Base-by-base conservation (phyloP, 2,113 vertebrate species). In the Brachypodius melanocephalos region DNA sequence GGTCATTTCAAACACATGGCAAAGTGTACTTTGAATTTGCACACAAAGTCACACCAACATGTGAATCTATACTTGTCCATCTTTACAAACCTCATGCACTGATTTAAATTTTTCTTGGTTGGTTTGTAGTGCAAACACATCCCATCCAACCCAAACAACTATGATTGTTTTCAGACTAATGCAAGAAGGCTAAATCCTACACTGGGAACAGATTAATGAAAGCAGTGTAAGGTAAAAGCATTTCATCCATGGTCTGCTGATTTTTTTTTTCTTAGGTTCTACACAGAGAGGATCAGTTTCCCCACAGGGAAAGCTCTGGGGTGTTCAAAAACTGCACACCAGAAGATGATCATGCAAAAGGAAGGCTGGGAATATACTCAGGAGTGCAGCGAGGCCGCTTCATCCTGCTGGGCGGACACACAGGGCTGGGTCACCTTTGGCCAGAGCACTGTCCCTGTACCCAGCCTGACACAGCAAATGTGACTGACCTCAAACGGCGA, bases 331-430 rank as follows among this genome's bases (percentile, higher is more conserved):
- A 20, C 0, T 43, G 59, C 24, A 6, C 15, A 3, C 0, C 10
- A 9, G n/a, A n/a, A 54, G 20, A 42, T 2, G 13, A 10, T 5
- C 14, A 1, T 5, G 22, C 29, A 9, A 28, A 71, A 48, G n/a
- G 52, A 48, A 46, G 31, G 12, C 4, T 38, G 38, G 38, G 38
- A 38, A 38, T 38, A 38, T 25, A n/a, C 4, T 0, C 5, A 24
- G 8, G 17, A 36, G 28, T 0, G 9, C 61, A 20, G 28, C 3
- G 25, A 77, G 38, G 12, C 6, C 15, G 3, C 34, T 63, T 43
- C 12, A 0, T 17, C 14, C 32, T 21, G 12, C 38, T 8, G 26
- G 28, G 15, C 31, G 1, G 1, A 28, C 28, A 2, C 0, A 7
- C 28, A 10, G 29, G 7, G 36, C 40, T 25, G 32, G 18, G 20